A percentile compares a stretch with the other conserved stretches of the same genome.
phyloP scores from a whole-genome alignment of 30 jellyfish, hydroid and myxozoan species.

The Turritopsis rubra region DNA sequence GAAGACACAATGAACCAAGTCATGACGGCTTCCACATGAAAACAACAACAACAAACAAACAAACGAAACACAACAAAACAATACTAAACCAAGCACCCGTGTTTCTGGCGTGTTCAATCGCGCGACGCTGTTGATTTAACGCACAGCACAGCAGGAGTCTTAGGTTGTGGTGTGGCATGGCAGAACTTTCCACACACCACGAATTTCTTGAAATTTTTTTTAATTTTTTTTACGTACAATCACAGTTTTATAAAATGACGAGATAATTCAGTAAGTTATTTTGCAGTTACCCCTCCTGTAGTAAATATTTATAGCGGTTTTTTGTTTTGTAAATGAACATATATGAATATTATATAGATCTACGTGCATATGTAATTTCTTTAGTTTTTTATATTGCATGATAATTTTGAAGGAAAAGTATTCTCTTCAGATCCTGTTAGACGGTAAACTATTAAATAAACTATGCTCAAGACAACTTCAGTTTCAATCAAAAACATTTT shows the following conservation, averaged over 20 bases:
- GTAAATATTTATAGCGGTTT: background rate
- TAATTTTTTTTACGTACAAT: background rate
- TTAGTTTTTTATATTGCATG: background rate
- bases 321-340: background rate
- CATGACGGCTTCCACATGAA: constrained; percentile 34
- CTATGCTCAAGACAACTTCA: too few species aligned
- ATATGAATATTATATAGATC: background rate
- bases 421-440: too few species aligned
- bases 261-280: background rate
- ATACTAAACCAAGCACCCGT: background rate
- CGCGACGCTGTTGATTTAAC: too few species aligned
- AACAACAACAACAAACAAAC: too few species aligned
- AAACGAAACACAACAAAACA: too few species aligned
- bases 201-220: background rate
- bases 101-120: background rate
- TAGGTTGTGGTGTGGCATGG: background rate
- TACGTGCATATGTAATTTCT: background rate
- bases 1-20: constrained; percentile 43
- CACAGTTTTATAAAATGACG: background rate
- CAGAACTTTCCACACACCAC: background rate
- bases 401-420: background rate
- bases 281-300: background rate
- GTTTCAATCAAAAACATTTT: too few species aligned
- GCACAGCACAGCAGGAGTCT: too few species aligned
- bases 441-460: too few species aligned